A percentile compares a stretch with the other conserved stretches of the same genome.
Evolutionary conservation across 1,140 invertebrate species (phyloP).

Genomic region (Cotesia vestalis): DNA sequence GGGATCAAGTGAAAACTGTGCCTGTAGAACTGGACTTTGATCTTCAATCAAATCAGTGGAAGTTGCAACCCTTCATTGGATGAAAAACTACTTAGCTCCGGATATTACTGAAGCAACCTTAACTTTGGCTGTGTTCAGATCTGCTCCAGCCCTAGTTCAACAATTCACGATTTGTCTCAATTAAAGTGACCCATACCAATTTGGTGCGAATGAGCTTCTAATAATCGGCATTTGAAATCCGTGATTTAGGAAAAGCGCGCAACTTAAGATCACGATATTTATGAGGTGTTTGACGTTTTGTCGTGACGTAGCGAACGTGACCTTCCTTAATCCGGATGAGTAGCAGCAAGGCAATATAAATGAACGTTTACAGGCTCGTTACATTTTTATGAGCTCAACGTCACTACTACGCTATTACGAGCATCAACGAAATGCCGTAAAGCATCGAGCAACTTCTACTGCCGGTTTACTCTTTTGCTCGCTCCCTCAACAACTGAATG

Average conservation of each 20-base stretch:
- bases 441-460: constrained; percentile 53
- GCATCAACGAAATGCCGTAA: constrained; percentile 65
- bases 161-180: too few species aligned
- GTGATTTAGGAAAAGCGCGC: constrained; percentile 4
- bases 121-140: too few species aligned
- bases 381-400: constrained; percentile 67
- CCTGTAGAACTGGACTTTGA: too few species aligned
- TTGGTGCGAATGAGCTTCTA: too few species aligned
- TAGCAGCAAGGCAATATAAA: constrained; percentile 65
- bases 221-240: constrained; percentile 26
- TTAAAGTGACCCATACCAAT: too few species aligned
- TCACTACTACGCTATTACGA: constrained; percentile 57
- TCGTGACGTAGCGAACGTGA: constrained; percentile 52
- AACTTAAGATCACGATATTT: constrained; percentile 1
- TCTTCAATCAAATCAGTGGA: too few species aligned
- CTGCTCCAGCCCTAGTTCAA: too few species aligned
- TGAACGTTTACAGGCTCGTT: constrained; percentile 68
- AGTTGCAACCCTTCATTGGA: too few species aligned
- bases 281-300: constrained; percentile 28
- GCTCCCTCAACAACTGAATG: background rate
- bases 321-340: constrained; percentile 62
- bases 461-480: background rate
- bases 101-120: too few species aligned
- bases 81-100: too few species aligned
- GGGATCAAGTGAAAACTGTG: too few species aligned